Conservation (phyloP, 2,113 vertebrate genomes). For the Sprattus sprattus region DNA sequence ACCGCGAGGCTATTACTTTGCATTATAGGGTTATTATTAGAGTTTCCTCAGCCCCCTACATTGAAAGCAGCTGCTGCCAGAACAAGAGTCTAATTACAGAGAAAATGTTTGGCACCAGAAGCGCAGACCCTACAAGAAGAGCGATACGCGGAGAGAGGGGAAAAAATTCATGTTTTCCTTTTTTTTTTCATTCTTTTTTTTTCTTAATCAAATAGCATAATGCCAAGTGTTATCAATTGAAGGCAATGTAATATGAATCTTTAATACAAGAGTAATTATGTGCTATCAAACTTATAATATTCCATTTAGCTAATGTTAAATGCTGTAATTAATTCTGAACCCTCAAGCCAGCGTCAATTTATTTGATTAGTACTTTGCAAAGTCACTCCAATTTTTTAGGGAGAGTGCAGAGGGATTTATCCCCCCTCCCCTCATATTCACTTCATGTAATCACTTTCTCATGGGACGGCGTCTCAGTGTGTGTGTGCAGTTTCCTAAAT, state of each 20-base stretch:
- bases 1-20: neutral
- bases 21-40: conserved; percentile 6
- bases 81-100: conserved; percentile 3
- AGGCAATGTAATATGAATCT: conserved; percentile 61
- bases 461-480: neutral
- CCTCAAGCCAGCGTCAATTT: conserved; percentile 73
- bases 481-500: neutral
- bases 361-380: conserved; percentile 71
- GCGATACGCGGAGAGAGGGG: neutral
- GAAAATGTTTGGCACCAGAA: neutral
- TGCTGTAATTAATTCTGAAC: conserved; percentile 71
- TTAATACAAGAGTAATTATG: conserved; percentile 67
- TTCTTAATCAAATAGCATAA: conserved; percentile 32
- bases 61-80: neutral
- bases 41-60: neutral
- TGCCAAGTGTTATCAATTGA: conserved; percentile 47
- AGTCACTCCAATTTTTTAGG: conserved; percentile 65
- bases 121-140: neutral
- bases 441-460: conserved; percentile 29
- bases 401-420: conserved; percentile 45
- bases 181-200: neutral
- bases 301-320: conserved; percentile 74
- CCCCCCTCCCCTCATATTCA: conserved; percentile 28
- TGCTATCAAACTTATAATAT: conserved; percentile 70
- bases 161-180: neutral